Evolutionary conservation across 2,888 invertebrate genomes (phyloP), one percentile per base, ranked within the genome.

Genomic region (Altica lythri): DNA sequence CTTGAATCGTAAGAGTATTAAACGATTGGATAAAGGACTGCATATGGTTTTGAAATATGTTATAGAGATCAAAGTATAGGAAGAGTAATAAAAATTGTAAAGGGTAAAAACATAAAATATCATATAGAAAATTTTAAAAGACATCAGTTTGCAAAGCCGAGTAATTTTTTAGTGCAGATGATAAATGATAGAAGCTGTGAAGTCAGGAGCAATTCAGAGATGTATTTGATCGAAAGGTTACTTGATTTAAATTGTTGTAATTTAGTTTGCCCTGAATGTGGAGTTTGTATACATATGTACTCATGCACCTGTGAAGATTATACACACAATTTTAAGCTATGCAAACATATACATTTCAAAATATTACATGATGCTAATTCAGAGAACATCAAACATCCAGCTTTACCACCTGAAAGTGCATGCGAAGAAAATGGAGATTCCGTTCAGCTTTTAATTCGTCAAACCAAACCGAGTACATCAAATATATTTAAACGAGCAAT

Each of bases 51-150:
- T 40, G 12, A 40, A 17, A 19, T 12, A 27, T 42, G n/a, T 12
- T 14, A n/a, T n/a, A 42, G 25, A 27, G 27, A 42, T 9, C 25
- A 42, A 27, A 42, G 42, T 42, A 27, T 42, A 27, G 30, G 30
- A 30, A 30, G 40, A 40, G 40, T 40, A 2, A 19, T 40, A 19
- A 40, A 40, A 40, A 40, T 40, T 18, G 19, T 40, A n/a, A 40
- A 40, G 13, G 40, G 40, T 13, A 40, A 40, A 22, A 40, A 40
- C 27, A 42, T 27, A 27, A 14, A 13, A 14, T 42, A 19, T 27
- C 25, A 42, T 25, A 17, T 27, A 19, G 12, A 19, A n/a, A 25
- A 22, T 40, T 40, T 22, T 40, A 25, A 42, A 14, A 27, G 22
- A 2, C 40, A 40, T 9, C 18, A 40, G 22, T 17, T 6, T 19